Percentiles rank a stretch among this genome's conserved stretches.
These are phyloP conservation scores for Spicauda simplicius DNA, from an alignment of 2,888 invertebrate genomes.

Conservation along the genomic window DNA sequence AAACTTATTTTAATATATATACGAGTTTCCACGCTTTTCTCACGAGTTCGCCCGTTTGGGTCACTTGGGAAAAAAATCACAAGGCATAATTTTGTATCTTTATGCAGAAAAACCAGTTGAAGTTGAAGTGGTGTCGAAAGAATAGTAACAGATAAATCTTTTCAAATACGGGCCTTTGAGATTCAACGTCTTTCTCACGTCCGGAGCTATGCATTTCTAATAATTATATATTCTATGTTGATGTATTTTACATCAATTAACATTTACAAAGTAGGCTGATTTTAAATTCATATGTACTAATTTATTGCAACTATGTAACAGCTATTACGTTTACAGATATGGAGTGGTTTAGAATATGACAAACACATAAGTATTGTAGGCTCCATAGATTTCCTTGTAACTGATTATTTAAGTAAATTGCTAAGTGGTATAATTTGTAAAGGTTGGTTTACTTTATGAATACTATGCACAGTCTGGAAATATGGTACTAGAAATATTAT, in stretches of 20 bases:
- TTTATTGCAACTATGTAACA: conserved; percentile 23
- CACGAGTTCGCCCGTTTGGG: no score
- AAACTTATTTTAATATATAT: no score
- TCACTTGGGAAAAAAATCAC: no score
- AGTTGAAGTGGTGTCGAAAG: no score
- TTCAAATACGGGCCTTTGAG: no score
- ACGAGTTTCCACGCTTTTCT: no score
- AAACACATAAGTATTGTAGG: conserved; percentile 12
- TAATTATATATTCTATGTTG: background rate
- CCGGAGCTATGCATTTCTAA: background rate
- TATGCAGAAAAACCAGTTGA: no score
- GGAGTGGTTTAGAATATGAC: conserved; percentile 12
- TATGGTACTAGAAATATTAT: background rate
- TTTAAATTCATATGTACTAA: conserved; percentile 13
- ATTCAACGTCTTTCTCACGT: no score
- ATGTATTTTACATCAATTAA: conserved; percentile 4
- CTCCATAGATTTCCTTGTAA: background rate
- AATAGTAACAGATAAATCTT: no score
- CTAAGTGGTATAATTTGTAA: conserved; percentile 5
- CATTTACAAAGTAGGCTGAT: conserved; percentile 15
- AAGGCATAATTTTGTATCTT: no score
- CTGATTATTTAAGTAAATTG: conserved; percentile 12
- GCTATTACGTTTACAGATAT: conserved; percentile 10
- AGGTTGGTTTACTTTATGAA: background rate
- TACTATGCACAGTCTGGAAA: background rate